phyloP scores from a whole-genome alignment of 1,140 invertebrate genomes.

The Drosophila ambigua region DNA sequence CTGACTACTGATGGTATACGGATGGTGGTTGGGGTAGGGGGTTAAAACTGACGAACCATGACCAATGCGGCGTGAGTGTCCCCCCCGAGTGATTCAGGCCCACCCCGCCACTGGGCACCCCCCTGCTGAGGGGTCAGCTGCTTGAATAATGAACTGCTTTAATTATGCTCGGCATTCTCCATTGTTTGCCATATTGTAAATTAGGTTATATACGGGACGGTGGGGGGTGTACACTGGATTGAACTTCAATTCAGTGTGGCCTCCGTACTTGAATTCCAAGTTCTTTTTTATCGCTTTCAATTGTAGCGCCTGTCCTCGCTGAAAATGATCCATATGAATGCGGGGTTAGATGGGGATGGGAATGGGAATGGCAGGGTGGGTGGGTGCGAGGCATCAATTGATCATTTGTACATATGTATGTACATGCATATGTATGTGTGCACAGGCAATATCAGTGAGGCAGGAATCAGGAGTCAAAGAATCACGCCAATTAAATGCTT shows the following conservation, averaged over 20 bases:
- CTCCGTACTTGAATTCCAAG: conserved; percentile 14
- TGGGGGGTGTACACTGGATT: conserved; percentile 1
- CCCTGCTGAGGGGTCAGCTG: conserved; percentile 3
- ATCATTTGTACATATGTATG: background rate
- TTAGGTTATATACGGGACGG: conserved; percentile 6
- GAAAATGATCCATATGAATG: conserved; percentile 32
- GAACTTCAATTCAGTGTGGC: conserved; percentile 1
- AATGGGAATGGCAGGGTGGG: conserved; percentile 2
- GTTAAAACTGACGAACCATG: conserved; percentile 34
- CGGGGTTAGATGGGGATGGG: conserved; percentile 11
- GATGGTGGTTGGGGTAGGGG: background rate
- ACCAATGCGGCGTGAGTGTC: conserved; percentile 12
- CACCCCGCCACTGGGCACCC: too few relatives aligned
- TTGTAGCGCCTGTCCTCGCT: conserved; percentile 31
- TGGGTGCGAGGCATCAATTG: background rate
- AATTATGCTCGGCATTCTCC: conserved; percentile 43
- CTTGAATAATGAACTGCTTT: conserved; percentile 47
- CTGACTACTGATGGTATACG: conserved; percentile 5
- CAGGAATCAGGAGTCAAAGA: conserved; percentile 9
- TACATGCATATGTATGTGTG: background rate
- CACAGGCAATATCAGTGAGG: background rate
- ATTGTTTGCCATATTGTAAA: conserved; percentile 23
- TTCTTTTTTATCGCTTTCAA: conserved; percentile 43
- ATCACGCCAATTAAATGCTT: background rate
- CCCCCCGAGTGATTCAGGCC: conserved; percentile 22